phyloP scores from a whole-genome alignment of 2,113 vertebrate genomes.

The Cyrtonyx montezumae region DNA sequence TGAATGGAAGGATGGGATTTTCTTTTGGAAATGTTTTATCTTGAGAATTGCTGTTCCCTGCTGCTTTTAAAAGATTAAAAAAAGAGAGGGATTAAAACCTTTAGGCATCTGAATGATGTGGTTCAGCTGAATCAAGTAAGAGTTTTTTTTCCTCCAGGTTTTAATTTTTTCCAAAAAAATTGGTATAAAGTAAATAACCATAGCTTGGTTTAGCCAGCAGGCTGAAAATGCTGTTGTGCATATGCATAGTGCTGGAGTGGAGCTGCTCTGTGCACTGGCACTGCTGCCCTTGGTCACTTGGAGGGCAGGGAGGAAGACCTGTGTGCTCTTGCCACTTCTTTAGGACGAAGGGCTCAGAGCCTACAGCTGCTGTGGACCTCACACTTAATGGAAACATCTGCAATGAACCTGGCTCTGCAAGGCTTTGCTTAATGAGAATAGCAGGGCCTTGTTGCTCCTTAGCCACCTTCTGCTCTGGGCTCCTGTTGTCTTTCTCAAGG shows the following conservation, averaged over 20 bases:
- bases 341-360: neutral
- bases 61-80: slow-evolving; percentile 25
- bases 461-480: neutral
- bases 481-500: neutral
- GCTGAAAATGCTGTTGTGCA: neutral
- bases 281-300: fast-evolving
- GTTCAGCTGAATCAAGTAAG: neutral
- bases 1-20: slow-evolving; percentile 14
- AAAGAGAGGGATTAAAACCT: slow-evolving; percentile 22
- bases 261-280: neutral
- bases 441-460: neutral
- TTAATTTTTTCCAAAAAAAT: neutral
- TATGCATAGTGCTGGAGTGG: neutral
- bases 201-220: neutral
- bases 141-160: neutral
- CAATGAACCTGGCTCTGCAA: neutral
- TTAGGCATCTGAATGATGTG: neutral
- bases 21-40: neutral
- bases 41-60: neutral
- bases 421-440: neutral
- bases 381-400: neutral
- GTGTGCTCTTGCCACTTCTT: neutral
- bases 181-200: neutral
- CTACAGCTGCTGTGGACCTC: neutral
- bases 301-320: neutral